Conservation (phyloP, 2,113 vertebrate species). For the Phylloscopus trochiloides region DNA sequence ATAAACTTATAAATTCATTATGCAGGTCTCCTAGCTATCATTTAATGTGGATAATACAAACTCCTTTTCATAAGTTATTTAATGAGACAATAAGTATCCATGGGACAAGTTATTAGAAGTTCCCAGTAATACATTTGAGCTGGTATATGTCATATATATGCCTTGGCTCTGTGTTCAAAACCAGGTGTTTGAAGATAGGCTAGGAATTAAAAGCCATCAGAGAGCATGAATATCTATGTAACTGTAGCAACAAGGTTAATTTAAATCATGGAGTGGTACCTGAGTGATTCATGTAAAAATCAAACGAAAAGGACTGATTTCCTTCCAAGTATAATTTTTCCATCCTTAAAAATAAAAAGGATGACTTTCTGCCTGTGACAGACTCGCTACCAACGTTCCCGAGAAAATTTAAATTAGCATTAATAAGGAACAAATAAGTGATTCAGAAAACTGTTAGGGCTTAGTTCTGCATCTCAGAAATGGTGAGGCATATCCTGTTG, state of each 20-base stretch:
- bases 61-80: background rate
- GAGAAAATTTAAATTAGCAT: conserved; percentile 5
- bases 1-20: conserved; percentile 11
- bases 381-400: background rate
- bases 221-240: background rate
- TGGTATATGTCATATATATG: background rate
- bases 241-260: background rate
- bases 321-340: background rate
- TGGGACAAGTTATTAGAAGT: background rate
- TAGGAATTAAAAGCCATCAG: background rate
- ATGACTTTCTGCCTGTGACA: background rate
- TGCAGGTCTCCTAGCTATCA: background rate
- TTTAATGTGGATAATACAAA: background rate
- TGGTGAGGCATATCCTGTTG: background rate
- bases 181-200: background rate
- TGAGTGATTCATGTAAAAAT: background rate
- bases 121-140: background rate
- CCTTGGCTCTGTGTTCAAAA: background rate
- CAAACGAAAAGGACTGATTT: background rate
- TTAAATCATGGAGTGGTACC: background rate
- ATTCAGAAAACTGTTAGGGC: background rate
- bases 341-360: background rate
- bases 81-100: background rate
- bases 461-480: conserved; percentile 20
- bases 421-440: conserved; percentile 3